Base-by-base conservation (phyloP, 2,113 vertebrate species). In the Plecotus auritus region DNA sequence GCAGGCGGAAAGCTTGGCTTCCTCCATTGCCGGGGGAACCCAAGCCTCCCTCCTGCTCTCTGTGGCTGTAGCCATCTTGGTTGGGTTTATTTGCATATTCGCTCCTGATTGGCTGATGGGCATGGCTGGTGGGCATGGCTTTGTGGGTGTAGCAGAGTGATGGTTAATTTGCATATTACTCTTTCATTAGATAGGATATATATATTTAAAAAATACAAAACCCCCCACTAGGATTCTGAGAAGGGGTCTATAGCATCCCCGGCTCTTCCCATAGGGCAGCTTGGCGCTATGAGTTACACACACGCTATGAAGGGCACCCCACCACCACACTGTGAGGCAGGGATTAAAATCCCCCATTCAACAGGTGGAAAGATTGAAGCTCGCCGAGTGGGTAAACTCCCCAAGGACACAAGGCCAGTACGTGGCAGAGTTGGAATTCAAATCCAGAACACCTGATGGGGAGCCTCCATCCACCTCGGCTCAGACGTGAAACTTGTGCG, bases 261-360 rank as follows among this genome's bases (percentile, higher is more conserved):
- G 6, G 49, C 1, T 3, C 8, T 8, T 8, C 14, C 59, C n/a
- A 0, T 2, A 26, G 26, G 26, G 37, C 14, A 6, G 16, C 37
- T 7, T 23, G 4, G 10, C 35, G 18, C 1, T 4, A 0, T 45
- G 49, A 78, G 14, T 6, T 45, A 59, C 12, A 4, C 9, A 4
- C 0, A 23, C 13, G 28, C 32, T 26, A 0, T 47, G 37, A 54
- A 26, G 23, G 51, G 35, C 54, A 32, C 37, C 5, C 18, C 56
- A 12, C 6, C 35, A 7, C 22, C 37, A 18, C 82, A n/a, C 16
- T 9, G 7, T 32, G 67, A 90, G 30, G 69, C 59, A 23, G 20
- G n/a, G 67, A 11, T 69, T 47, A 56, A 69, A 11, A 30, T 30
- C 13, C 16, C 11, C 45, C 56, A 7, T 1, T 26, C 74, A n/a